Evolutionary conservation across 1,140 invertebrate species (phyloP).

Genomic region (Epicauta chinensis): DNA sequence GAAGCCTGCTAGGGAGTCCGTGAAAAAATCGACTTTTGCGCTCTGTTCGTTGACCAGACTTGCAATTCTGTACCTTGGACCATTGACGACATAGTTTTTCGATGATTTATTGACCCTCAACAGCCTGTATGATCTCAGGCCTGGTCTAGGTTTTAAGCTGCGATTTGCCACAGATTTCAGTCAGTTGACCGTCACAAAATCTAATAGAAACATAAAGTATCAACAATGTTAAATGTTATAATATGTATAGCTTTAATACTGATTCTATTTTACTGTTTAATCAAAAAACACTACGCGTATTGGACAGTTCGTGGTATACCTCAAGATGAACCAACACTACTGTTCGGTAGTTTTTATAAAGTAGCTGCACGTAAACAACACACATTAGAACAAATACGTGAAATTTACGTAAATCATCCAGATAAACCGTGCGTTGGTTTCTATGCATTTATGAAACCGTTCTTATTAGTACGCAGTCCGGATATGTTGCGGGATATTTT

Average conservation of each 20-base stretch:
- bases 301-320: neutral
- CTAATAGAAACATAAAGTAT: too few relatives aligned
- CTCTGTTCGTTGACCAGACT: too few relatives aligned
- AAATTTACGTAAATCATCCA: slow-evolving; percentile 31
- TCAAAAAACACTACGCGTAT: neutral
- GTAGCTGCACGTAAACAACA: neutral
- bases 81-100: too few relatives aligned
- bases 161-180: too few relatives aligned
- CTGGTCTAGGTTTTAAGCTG: too few relatives aligned
- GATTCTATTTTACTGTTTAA: neutral
- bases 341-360: slow-evolving; percentile 2
- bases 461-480: slow-evolving; percentile 36
- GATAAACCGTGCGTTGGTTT: slow-evolving; percentile 39
- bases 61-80: too few relatives aligned
- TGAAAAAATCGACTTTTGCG: too few relatives aligned
- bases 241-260: neutral
- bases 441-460: slow-evolving; percentile 40
- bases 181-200: too few relatives aligned
- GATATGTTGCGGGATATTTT: slow-evolving; percentile 45
- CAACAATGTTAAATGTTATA: too few relatives aligned
- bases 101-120: too few relatives aligned
- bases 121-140: too few relatives aligned
- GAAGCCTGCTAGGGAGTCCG: too few relatives aligned
- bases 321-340: neutral
- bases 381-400: neutral